phyloP scores from a whole-genome alignment of 2,888 invertebrate species.

The Chalcosyrphus nemorum region DNA sequence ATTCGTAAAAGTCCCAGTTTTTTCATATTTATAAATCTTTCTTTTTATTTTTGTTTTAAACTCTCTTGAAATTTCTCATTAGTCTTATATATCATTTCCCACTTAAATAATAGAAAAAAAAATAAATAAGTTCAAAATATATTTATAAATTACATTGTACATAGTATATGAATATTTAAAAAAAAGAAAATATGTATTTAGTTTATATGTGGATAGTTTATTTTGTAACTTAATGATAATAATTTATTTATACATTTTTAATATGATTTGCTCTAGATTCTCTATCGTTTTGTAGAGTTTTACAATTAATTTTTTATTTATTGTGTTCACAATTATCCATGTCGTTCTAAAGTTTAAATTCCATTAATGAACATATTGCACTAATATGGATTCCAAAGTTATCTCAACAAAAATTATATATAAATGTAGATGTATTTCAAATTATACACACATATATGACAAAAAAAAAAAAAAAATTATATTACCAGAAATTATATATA shows the following conservation, averaged over 20 bases:
- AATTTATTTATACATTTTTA: constrained; percentile 37
- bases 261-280: constrained; percentile 8
- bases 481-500: constrained; percentile 50
- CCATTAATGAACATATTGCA: constrained; percentile 61
- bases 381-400: constrained; percentile 70
- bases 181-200: constrained; percentile 27
- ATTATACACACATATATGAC: constrained; percentile 29
- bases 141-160: constrained; percentile 68
- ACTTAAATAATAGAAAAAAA: constrained; percentile 42
- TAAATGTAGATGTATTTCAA: constrained; percentile 63
- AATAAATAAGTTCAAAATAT: constrained; percentile 66
- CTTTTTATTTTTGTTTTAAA: constrained; percentile 14
- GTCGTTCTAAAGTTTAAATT: constrained; percentile 23
- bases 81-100: constrained; percentile 36
- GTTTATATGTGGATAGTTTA: constrained; percentile 40
- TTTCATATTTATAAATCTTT: no score
- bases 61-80: constrained; percentile 3
- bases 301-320: not conserved
- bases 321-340: constrained; percentile 6
- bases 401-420: constrained; percentile 41
- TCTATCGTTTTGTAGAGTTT: constrained; percentile 24
- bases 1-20: constrained; percentile 35
- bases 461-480: constrained; percentile 29
- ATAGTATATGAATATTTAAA: constrained; percentile 61
- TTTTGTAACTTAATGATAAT: constrained; percentile 23